Evolutionary conservation across 2,797 vertebrate genomes (phyloP), one percentile per base, ranked within the genome.

Genomic region (Centroberyx gerrardi): DNA sequence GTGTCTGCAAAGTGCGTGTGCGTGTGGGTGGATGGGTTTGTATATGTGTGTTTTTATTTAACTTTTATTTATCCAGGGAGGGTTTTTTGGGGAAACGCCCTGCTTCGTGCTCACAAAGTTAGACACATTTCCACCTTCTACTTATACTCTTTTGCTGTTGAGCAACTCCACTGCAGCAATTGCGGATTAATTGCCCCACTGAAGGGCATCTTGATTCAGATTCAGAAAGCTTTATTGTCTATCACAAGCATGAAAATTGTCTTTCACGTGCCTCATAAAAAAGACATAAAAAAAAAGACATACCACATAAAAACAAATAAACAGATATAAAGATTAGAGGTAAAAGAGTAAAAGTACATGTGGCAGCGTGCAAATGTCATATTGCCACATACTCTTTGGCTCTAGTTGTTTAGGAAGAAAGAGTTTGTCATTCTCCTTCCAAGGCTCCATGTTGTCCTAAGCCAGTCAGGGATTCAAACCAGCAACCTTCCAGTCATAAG

Each of bases 1-100:
- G 60, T 18, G 51, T 75, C 44, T 55, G 65, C 22, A 76, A 46
- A 72, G 55, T 53, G 60, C 60, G 46, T 6, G 44, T 38, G 7
- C 69, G 53, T 4, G 68, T 80, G 55, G 72, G 78, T 0, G 69
- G 73, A 54, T 40, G 53, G 38, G 61, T 87, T 75, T 74, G 62
- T 73, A n/a, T 55, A 63, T 22, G 40, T 58, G 17, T 36, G 31
- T 3, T 13, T 59, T 59, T 38, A 8, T 27, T 53, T 53, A 28
- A 53, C 52, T 27, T 53, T 8, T 4, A 27, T 53, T 28, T 68
- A 74, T 82, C 63, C 49, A 52, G 48, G 56, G 38, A 58, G 52
- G 52, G 12, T 54, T 62, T 65, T 64, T 68, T 49, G 5, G 27
- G 46, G 59, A 52, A 29, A 71, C 64, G n/a, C 81, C 68, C 74